Evolutionary conservation across 2,888 invertebrate genomes (phyloP).

Genomic region (Watsonalla cultraria): DNA sequence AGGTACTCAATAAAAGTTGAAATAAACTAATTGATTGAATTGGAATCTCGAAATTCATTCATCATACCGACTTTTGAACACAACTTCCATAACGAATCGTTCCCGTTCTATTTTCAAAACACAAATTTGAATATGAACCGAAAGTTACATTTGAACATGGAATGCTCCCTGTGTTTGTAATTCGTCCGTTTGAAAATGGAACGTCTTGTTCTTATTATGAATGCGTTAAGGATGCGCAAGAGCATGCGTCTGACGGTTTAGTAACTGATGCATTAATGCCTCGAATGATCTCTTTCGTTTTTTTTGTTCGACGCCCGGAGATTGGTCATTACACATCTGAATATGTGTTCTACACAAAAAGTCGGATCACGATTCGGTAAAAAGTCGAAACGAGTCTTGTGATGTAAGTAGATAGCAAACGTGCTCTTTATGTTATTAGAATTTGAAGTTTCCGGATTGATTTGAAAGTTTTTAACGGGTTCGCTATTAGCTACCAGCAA

Average conservation of each 20-base stretch:
- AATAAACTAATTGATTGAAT: neutral
- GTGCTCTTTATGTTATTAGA: slow-evolving; percentile 71
- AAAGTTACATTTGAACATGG: slow-evolving; percentile 47
- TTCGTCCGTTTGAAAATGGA: slow-evolving; percentile 66
- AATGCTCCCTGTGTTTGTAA: slow-evolving; percentile 65
- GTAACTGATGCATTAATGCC: slow-evolving; percentile 77
- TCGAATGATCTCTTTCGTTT: slow-evolving; percentile 59
- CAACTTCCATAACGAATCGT: slow-evolving; percentile 40
- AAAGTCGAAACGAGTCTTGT: slow-evolving; percentile 61
- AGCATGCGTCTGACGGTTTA: slow-evolving; percentile 75
- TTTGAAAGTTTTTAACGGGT: slow-evolving; percentile 52
- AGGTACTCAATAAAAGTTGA: neutral
- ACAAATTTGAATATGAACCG: slow-evolving; percentile 69
- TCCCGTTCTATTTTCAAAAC: slow-evolving; percentile 54
- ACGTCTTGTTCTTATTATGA: slow-evolving; percentile 73
- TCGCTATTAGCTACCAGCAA: slow-evolving; percentile 31
- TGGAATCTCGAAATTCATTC: neutral
- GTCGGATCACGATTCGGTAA: slow-evolving; percentile 70
- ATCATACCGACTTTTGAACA: slow-evolving; percentile 6
- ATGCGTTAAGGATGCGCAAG: slow-evolving; percentile 73
- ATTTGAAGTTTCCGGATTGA: slow-evolving; percentile 70
- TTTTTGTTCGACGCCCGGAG: slow-evolving; percentile 69
- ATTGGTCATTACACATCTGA: slow-evolving; percentile 77
- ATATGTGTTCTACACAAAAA: slow-evolving; percentile 72
- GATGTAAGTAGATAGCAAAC: slow-evolving; percentile 70